phyloP scores from a whole-genome alignment of 1,140 invertebrate species.

The Camponotus pennsylvanicus region DNA sequence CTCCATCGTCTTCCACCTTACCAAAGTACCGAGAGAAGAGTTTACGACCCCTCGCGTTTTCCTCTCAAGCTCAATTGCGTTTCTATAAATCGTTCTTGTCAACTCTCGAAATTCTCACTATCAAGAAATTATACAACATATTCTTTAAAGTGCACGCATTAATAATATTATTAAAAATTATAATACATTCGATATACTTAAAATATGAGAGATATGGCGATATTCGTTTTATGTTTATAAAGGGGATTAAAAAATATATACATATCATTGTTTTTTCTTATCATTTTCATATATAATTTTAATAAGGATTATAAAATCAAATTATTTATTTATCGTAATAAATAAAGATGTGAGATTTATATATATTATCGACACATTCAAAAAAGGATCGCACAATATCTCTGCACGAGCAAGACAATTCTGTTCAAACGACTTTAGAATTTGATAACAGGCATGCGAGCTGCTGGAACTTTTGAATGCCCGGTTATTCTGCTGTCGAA shows the following conservation, averaged over 20 bases:
- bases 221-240: background rate
- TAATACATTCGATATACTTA: background rate
- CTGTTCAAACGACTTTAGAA: slow-evolving; percentile 61
- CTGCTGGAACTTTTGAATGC: slow-evolving; percentile 5
- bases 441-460: slow-evolving; percentile 62
- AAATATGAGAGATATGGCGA: no score
- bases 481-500: slow-evolving; percentile 55
- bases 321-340: slow-evolving; percentile 18
- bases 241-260: background rate
- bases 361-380: background rate
- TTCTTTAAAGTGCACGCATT: background rate
- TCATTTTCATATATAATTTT: slow-evolving; percentile 7
- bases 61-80: slow-evolving; percentile 32
- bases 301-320: background rate
- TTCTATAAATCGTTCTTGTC: slow-evolving; percentile 39
- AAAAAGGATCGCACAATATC: slow-evolving; percentile 41
- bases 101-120: slow-evolving; percentile 32
- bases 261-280: background rate
- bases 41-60: slow-evolving; percentile 59
- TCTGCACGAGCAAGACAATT: slow-evolving; percentile 43
- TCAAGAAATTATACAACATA: background rate
- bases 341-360: background rate
- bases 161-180: background rate
- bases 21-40: slow-evolving; percentile 24
- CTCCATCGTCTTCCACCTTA: background rate